A percentile compares a stretch with the other conserved stretches of the same genome.
These are phyloP conservation scores for Archips crataeganus DNA, from an alignment of 2,888 invertebrate species.

Conservation along the genomic window DNA sequence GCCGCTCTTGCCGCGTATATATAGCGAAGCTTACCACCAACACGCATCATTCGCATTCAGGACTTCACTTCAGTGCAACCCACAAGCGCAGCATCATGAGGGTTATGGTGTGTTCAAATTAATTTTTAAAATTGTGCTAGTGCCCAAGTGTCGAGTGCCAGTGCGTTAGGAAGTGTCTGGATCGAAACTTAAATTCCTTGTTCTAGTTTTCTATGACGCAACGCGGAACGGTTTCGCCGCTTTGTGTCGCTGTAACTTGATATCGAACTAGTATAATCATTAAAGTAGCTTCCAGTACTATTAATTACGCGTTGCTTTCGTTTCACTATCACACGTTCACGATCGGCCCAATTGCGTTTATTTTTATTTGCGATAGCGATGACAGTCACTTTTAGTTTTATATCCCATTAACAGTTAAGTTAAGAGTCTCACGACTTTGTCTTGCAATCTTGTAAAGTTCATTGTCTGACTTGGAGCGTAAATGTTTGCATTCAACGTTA, in stretches of 20 bases:
- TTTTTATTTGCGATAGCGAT: constrained; percentile 43
- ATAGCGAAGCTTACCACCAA: constrained; percentile 73
- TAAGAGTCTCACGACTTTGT: constrained; percentile 12
- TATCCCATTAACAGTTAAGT: background rate
- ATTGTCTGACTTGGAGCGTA: constrained; percentile 14
- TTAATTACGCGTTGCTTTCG: constrained; percentile 66
- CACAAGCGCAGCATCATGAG: constrained; percentile 83
- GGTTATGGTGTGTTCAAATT: constrained; percentile 79
- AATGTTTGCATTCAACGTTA: constrained; percentile 5
- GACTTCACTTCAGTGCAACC: constrained; percentile 85
- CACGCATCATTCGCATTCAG: constrained; percentile 86
- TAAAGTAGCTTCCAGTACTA: constrained; percentile 58
- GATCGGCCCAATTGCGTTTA: constrained; percentile 52
- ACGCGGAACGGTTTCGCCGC: constrained; percentile 68
- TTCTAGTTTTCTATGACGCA: constrained; percentile 61
- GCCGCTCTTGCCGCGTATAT: constrained; percentile 82
- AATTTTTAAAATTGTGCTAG: constrained; percentile 57
- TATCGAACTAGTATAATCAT: constrained; percentile 60
- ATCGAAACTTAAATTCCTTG: constrained; percentile 55
- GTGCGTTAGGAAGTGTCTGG: constrained; percentile 48
- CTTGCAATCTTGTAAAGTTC: constrained; percentile 1
- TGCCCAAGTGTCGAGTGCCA: constrained; percentile 47
- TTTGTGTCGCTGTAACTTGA: constrained; percentile 59
- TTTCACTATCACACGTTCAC: constrained; percentile 52
- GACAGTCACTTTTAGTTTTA: constrained; percentile 31